Conservation (phyloP, 2,113 vertebrate species). For the Odocoileus virginianus region DNA sequence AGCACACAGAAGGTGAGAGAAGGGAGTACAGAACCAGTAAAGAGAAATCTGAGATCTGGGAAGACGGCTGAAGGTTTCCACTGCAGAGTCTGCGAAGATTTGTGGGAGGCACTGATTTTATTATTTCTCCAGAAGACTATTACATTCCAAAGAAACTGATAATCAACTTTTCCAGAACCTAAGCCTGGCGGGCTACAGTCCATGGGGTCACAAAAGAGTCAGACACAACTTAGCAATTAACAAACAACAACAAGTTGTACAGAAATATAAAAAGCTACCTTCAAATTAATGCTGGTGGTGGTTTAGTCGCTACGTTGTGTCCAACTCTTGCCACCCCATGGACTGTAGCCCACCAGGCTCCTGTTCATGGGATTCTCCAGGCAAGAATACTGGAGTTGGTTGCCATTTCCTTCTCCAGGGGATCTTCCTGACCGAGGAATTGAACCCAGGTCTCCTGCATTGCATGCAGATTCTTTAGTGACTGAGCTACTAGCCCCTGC, state of each 20-base stretch:
- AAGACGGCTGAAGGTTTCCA: neutral
- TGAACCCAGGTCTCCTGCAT: neutral
- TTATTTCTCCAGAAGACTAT: neutral
- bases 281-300: neutral
- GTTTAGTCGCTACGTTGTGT: neutral
- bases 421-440: neutral
- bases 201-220: neutral
- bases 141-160: neutral
- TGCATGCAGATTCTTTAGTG: neutral
- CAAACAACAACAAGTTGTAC: neutral
- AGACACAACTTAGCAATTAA: neutral
- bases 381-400: neutral
- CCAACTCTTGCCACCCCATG: neutral
- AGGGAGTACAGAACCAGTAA: neutral
- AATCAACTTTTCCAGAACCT: neutral
- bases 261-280: neutral
- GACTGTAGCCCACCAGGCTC: neutral
- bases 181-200: neutral
- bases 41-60: neutral
- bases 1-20: neutral
- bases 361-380: neutral
- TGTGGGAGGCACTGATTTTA: neutral
- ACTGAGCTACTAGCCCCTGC: neutral
- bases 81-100: accelerated
- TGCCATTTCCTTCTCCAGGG: neutral